Evolutionary conservation across 2,888 invertebrate genomes (phyloP).

Genomic region (Cremastinae sp.): DNA sequence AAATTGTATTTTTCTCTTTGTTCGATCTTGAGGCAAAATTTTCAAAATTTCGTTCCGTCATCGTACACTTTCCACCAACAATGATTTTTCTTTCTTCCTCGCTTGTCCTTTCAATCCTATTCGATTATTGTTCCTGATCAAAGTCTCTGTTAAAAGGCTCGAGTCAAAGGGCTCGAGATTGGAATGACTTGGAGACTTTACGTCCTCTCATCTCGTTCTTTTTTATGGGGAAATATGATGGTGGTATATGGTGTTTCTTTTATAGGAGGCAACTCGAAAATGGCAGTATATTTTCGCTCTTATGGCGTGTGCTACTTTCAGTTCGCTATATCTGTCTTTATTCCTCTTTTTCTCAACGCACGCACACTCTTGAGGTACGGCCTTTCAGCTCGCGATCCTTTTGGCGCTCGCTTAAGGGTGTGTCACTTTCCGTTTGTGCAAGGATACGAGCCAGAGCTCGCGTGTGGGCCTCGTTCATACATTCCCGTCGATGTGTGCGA

Average conservation of each 20-base stretch:
- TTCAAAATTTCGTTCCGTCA: no score
- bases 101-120: no score
- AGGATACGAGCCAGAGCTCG: slow-evolving; percentile 26
- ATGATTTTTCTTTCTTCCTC: not conserved
- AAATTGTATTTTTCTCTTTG: slow-evolving; percentile 23
- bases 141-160: no score
- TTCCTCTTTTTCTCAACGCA: not conserved
- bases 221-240: slow-evolving; percentile 20
- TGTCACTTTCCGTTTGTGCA: slow-evolving; percentile 60
- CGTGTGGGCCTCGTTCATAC: slow-evolving; percentile 43
- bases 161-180: slow-evolving; percentile 11
- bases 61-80: no score
- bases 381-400: slow-evolving; percentile 39
- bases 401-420: slow-evolving; percentile 53
- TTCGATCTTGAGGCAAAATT: slow-evolving; percentile 10
- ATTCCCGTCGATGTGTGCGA: slow-evolving; percentile 15
- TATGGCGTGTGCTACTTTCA: slow-evolving; percentile 59
- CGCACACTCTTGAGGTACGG: slow-evolving; percentile 11
- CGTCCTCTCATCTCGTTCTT: slow-evolving; percentile 8
- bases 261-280: slow-evolving; percentile 21
- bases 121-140: no score
- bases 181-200: slow-evolving; percentile 36
- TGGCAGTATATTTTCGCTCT: slow-evolving; percentile 43
- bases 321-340: slow-evolving; percentile 30
- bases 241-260: slow-evolving; percentile 33